A percentile compares a stretch with the other conserved stretches of the same genome.
Conservation (phyloP, 92 coral and sea anemone species). For the Zoanthus sociatus region DNA sequence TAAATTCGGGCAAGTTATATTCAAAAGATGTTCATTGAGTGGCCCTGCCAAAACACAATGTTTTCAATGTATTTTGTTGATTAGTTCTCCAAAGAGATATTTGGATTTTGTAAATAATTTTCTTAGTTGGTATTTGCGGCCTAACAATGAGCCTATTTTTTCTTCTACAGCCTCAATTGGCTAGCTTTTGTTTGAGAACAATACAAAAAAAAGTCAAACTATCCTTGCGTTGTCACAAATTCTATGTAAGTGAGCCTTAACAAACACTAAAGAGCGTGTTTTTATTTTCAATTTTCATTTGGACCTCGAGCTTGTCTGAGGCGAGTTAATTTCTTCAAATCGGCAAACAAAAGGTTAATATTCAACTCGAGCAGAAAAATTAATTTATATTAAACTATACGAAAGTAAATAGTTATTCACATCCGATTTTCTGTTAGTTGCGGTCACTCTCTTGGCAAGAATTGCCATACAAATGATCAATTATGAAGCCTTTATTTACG, state of each 20-base stretch:
- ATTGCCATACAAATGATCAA: constrained; percentile 99
- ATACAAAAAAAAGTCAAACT: constrained; percentile 79
- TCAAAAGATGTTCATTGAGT: constrained; percentile 75
- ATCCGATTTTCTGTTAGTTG: constrained; percentile 86
- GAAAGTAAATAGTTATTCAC: constrained; percentile 79
- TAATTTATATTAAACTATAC: constrained; percentile 89
- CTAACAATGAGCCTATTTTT: constrained; percentile 74
- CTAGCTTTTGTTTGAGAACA: constrained; percentile 79
- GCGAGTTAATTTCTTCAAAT: constrained; percentile 40
- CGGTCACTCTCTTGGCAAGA: constrained; percentile 87
- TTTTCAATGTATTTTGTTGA: constrained; percentile 81
- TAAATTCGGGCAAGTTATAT: constrained; percentile 82
- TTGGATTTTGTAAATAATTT: constrained; percentile 93
- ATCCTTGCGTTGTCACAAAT: constrained; percentile 83
- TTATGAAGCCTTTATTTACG: constrained; percentile 86
- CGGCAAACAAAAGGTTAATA: constrained; percentile 81
- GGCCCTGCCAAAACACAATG: constrained; percentile 74
- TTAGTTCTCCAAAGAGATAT: constrained; percentile 90
- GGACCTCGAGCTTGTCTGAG: constrained; percentile 48
- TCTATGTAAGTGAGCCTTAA: constrained; percentile 79
- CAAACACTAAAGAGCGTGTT: constrained; percentile 79
- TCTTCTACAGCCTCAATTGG: constrained; percentile 85
- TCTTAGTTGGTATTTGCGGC: constrained; percentile 78
- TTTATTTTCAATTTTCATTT: constrained; percentile 75
- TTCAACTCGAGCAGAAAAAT: constrained; percentile 83